Percentiles rank a stretch among this genome's conserved stretches.
Conservation (phyloP, 2,797 vertebrate species). For the Phylloscopus collybita region DNA sequence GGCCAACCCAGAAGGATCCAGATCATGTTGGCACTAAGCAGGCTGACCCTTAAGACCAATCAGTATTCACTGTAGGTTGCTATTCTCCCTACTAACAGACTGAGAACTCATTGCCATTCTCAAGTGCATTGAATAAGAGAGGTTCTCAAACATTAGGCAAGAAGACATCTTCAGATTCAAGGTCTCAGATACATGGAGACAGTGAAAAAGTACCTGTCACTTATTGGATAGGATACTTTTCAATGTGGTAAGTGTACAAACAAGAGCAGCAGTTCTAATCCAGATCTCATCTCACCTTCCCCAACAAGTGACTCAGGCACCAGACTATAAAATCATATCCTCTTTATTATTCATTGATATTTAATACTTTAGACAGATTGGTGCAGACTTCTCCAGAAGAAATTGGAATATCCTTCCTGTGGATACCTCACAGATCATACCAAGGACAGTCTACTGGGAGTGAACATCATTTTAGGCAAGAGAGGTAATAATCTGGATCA, state of each 20-base stretch:
- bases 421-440: not conserved
- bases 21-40: not conserved
- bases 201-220: not conserved
- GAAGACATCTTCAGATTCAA: fast-evolving
- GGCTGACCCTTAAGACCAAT: not conserved
- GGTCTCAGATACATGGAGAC: not conserved
- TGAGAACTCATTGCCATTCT: not conserved
- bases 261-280: not conserved
- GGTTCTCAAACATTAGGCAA: not conserved
- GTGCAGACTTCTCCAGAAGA: not conserved
- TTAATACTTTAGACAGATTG: not conserved
- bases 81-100: not conserved
- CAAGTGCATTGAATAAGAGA: not conserved
- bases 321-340: not conserved
- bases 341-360: not conserved
- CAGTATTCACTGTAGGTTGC: not conserved
- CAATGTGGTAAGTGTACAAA: not conserved
- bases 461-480: not conserved
- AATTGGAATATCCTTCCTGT: not conserved
- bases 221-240: not conserved
- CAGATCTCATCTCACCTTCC: not conserved
- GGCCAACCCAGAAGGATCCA: not conserved
- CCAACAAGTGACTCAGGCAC: not conserved
- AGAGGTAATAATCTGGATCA: not conserved
- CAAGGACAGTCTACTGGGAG: not conserved